Conservation (phyloP, 2,797 vertebrate genomes). For the Thamnophis elegans region DNA sequence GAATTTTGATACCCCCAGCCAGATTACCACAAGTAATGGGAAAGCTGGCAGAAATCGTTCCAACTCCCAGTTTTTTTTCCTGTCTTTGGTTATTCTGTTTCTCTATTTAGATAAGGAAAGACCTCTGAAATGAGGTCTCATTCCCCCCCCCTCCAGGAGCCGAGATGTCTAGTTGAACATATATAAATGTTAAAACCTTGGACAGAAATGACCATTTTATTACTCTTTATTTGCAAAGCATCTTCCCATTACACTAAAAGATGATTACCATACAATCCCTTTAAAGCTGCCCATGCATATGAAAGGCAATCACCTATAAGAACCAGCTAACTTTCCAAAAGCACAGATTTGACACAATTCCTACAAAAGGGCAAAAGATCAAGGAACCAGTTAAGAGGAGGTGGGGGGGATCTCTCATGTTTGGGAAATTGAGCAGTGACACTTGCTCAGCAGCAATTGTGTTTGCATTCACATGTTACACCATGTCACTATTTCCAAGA, state of each 20-base stretch:
- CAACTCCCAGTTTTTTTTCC: background rate
- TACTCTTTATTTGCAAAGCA: constrained; percentile 2
- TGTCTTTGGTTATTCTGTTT: background rate
- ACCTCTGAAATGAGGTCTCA: background rate
- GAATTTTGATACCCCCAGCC: background rate
- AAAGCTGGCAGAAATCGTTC: background rate
- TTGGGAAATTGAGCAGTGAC: background rate
- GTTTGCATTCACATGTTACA: background rate
- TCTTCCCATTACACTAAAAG: background rate
- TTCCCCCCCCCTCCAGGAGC: too few relatives aligned
- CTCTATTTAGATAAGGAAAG: background rate
- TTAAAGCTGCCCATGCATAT: background rate
- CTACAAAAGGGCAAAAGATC: background rate
- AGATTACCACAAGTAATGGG: background rate
- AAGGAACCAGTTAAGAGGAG: background rate
- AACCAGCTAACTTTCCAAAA: background rate
- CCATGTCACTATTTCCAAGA: background rate
- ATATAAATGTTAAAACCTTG: background rate
- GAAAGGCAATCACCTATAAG: background rate
- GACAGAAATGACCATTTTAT: background rate
- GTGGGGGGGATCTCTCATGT: background rate
- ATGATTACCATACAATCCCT: background rate
- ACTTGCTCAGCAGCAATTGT: background rate
- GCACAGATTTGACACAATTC: background rate
- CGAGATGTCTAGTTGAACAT: background rate